phyloP scores from a whole-genome alignment of 2,113 vertebrate genomes.

The Gallinago media region DNA sequence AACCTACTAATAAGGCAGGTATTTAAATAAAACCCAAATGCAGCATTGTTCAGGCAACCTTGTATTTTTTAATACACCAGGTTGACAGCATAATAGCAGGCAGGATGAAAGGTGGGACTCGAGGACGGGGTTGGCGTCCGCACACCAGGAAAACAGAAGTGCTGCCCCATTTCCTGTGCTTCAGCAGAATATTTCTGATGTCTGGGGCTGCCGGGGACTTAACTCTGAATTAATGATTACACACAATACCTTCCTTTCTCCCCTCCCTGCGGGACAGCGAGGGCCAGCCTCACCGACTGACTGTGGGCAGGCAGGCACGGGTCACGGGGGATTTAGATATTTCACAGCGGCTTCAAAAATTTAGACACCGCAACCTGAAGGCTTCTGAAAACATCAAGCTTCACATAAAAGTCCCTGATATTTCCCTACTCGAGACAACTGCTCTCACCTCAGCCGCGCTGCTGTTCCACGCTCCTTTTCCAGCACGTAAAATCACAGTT shows the following conservation, averaged over 20 bases:
- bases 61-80: slow-evolving; percentile 43
- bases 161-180: slow-evolving; percentile 66
- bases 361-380: slow-evolving; percentile 49
- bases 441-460: background rate
- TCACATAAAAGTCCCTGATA: slow-evolving; percentile 1
- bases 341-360: slow-evolving; percentile 60
- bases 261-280: slow-evolving; percentile 58
- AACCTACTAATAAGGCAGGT: slow-evolving; percentile 47
- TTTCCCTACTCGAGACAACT: slow-evolving; percentile 10
- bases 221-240: slow-evolving; percentile 69
- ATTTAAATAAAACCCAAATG: slow-evolving; percentile 66
- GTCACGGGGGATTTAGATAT: slow-evolving; percentile 48
- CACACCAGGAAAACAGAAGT: slow-evolving; percentile 61
- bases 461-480: slow-evolving; percentile 50
- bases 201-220: slow-evolving; percentile 54
- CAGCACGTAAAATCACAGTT: slow-evolving; percentile 75
- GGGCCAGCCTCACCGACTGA: slow-evolving; percentile 38
- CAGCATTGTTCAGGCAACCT: slow-evolving; percentile 52
- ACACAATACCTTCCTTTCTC: slow-evolving; percentile 68
- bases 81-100: slow-evolving; percentile 47
- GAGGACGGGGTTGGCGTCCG: slow-evolving; percentile 38
- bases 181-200: slow-evolving; percentile 60
- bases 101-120: slow-evolving; percentile 59
- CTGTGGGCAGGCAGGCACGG: slow-evolving; percentile 44
- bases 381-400: slow-evolving; percentile 39